Base-by-base conservation (phyloP, 2,113 vertebrate genomes). In the Herpetotheres cachinnans region DNA sequence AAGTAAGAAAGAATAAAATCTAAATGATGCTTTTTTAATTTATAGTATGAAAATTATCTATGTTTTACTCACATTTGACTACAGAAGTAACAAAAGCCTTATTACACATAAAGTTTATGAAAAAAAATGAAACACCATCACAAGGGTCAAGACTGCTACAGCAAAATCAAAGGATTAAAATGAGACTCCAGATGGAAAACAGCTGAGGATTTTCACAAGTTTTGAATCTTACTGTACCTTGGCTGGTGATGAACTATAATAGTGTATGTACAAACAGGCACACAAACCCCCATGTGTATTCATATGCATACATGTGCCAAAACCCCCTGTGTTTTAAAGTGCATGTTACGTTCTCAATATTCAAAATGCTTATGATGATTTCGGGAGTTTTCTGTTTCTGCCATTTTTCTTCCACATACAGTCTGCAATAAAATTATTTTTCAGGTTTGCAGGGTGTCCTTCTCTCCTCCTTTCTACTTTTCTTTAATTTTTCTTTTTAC, bases 111-210 rank as follows among this genome's bases (percentile, higher is more conserved):
- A 40, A 70, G 13, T 26, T 29, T 9, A 82, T 27, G 25, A 47
- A 63, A 44, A 65, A 63, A 42, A 54, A 52, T 16, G 10, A 5
- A 56, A n/a, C 26, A 30, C 22, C 10, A 54, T 42, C 27, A 61
- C 22, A 62, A 62, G 2, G 29, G 50, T 25, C 76, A 55, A 62
- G 44, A 42, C 11, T 55, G 42, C 15, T 29, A n/a, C 27, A 63
- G 78, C 26, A 70, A 94, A 91, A 91, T 46, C 58, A 80, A 54
- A 83, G 49, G 66, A 94, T 81, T 58, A 34, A 62, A 80, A 73
- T 11, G 29, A 85, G 54, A 32, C 34, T 76, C 54, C 59, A 73
- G 38, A 59, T 26, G 30, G 82, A 92, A 86, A 73, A 93, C 18
- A 56, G 62, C 6, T 25, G 55, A 54, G 77, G 58, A n/a, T 69